Conservation (phyloP, 2,113 vertebrate species). For the Nestor notabilis region DNA sequence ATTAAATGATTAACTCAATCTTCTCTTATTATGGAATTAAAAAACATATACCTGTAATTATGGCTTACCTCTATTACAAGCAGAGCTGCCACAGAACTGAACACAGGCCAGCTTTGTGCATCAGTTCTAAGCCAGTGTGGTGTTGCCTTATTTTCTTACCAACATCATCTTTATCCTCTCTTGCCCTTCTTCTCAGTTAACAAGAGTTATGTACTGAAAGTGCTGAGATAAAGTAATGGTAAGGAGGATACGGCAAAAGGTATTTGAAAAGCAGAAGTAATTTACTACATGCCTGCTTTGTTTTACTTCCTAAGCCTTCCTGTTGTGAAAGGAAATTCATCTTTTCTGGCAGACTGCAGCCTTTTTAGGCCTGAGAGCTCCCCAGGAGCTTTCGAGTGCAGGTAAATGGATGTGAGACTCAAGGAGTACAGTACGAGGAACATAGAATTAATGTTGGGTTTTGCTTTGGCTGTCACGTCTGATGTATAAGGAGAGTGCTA, state of each 20-base stretch:
- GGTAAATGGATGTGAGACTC: conserved; percentile 69
- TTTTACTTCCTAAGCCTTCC: conserved; percentile 78
- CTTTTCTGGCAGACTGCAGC: conserved; percentile 71
- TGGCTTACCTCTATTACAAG: conserved; percentile 47
- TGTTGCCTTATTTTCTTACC: conserved; percentile 58
- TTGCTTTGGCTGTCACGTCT: conserved; percentile 19
- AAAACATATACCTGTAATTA: conserved; percentile 56
- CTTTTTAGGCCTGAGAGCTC: conserved; percentile 59
- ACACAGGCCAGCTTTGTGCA: conserved; percentile 33
- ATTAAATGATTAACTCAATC: conserved; percentile 38
- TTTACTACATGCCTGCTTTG: conserved; percentile 77
- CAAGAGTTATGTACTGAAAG: conserved; percentile 69
- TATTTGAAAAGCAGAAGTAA: conserved; percentile 72
- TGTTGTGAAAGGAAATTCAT: conserved; percentile 74
- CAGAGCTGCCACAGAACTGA: conserved; percentile 50
- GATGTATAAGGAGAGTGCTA: conserved; percentile 37
- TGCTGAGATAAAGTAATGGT: conserved; percentile 78
- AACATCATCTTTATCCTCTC: conserved; percentile 76
- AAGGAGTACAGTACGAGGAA: conserved; percentile 33
- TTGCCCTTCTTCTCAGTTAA: conserved; percentile 71
- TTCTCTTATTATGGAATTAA: conserved; percentile 59
- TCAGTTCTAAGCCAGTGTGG: conserved; percentile 44
- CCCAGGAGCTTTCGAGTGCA: conserved; percentile 63
- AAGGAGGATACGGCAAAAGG: conserved; percentile 71
- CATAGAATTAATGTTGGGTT: conserved; percentile 14